Conservation (phyloP, 2,113 vertebrate species). For the Myiozetetes cayanensis region DNA sequence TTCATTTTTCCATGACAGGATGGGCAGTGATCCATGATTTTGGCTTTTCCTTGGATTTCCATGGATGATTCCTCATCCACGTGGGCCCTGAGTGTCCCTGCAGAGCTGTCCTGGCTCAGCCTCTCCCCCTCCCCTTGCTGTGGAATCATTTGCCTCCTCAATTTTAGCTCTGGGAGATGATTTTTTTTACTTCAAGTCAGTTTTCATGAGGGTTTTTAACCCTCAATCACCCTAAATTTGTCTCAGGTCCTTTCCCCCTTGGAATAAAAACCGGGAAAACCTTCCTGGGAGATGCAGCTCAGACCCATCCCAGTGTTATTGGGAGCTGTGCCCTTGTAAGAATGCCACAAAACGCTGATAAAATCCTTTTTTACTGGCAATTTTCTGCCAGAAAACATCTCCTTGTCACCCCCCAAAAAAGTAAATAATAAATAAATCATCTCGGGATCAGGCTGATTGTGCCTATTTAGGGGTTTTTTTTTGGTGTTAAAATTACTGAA, state of each 20-base stretch:
- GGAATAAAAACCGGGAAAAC: background rate
- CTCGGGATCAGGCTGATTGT: background rate
- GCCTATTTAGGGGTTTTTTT: background rate
- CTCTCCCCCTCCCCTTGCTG: background rate
- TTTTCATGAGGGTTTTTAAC: background rate
- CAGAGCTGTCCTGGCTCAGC: background rate
- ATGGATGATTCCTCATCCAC: accelerated
- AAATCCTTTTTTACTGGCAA: background rate
- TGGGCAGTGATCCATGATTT: accelerated
- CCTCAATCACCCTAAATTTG: background rate
- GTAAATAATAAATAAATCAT: background rate
- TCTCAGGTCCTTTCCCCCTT: accelerated
- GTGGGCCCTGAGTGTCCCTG: background rate
- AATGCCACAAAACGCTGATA: background rate
- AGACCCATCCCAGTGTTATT: background rate
- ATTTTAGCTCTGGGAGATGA: background rate
- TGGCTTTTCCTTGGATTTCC: background rate
- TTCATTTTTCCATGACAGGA: background rate
- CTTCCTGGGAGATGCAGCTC: background rate
- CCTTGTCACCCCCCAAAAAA: background rate
- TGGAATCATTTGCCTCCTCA: background rate
- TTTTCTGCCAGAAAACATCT: background rate
- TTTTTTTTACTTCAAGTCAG: background rate
- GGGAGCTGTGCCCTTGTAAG: background rate
- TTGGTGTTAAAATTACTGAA: background rate